Base-by-base conservation (phyloP, 2,113 vertebrate genomes). In the Uropsilus gracilis region DNA sequence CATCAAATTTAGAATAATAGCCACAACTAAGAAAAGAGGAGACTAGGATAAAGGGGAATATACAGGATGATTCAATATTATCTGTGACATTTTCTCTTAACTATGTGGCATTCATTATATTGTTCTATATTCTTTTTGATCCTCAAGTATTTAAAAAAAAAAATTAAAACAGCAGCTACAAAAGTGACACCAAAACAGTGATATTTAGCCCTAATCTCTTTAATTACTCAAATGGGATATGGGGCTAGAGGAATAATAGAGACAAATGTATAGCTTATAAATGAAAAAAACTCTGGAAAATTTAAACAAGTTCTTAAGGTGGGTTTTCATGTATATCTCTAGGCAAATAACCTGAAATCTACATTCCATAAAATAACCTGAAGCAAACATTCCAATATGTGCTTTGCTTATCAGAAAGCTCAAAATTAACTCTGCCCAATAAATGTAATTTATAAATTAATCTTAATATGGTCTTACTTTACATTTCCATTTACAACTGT, bases 371-470 rank as follows among this genome's bases (percentile, higher is more conserved):
- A 71, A 86, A 48, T 39, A 69, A 66, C 24, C 63, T 69, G 13
- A 8, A 84, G 39, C 55, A 84, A 78, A 55, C 53, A 80, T 73
- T 71, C 46, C 57, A 71, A 42, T 17, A 13, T 64, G 55, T 57
- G 48, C 11, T 39, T 80, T 85, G 64, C 18, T 87, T 18, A 83
- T 1, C 44, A n/a, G n/a, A 55, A 53, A 94, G 30, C 46, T 92
- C 85, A 89, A 84, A 89, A 71, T 89, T 46, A 91, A 64, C 85
- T 72, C 72, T 93, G 30, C 83, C 57, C 53, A 83, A 39, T 59
- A 83, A 89, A 89, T 44, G 16, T 68, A 73, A 89, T 5, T 91
- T 4, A 91, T 42, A 71, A 30, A 63, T 72, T 77, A 75, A 55
- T 63, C 46, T 91, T 30, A 71, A 55, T 53, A 48, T 72, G 32